Evolutionary conservation across 1,140 invertebrate species (phyloP), one percentile per base, ranked within the genome.

Genomic region (Octopus sinensis): DNA sequence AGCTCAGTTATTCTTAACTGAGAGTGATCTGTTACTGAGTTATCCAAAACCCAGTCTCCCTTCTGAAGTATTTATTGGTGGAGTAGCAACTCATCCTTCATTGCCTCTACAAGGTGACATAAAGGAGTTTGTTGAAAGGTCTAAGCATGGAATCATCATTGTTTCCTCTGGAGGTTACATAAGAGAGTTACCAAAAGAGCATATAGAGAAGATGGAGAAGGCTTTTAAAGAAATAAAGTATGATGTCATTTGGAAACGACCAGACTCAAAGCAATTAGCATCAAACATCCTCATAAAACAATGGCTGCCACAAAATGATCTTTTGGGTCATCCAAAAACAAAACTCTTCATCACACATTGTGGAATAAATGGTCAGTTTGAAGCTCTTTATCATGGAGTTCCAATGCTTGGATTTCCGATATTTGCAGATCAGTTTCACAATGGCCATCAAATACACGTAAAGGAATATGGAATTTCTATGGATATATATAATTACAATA

Each of bases 361-460:
- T n/a, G n/a, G n/a, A n/a, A n/a, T n/a, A n/a, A n/a, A n/a, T n/a
- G 93, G 95, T n/a, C 93, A 93, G 2, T 94, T 93, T 68, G 95
- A 96, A 89, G 93, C 94, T 6, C 92, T 95, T 77, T 93, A 94
- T 84, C 94, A 92, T 84, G 94, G 93, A 7, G 93, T 95, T 6
- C 95, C 95, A 0, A 92, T 95, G 71, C 89, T 96, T 6, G 92
- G 93, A 23, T 93, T 95, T 84, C 95, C 95, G 10, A 88, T 95
- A 80, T 92, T 93, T 80, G 94, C 92, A 4, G 94, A 95, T 84
- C 93, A 95, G 85, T 86, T 85, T 6, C 89, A 89, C 12, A 93
- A 93, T 86, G 84, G 89, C 4, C 84, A 85, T 6, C 84, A 87
- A 54, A 84, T 90, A 81, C 84, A 86, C 71, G 83, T 88, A 51